Percentiles rank a stretch among this genome's conserved stretches.
Conservation (phyloP, 2,797 vertebrate species). For the Furcifer pardalis region DNA sequence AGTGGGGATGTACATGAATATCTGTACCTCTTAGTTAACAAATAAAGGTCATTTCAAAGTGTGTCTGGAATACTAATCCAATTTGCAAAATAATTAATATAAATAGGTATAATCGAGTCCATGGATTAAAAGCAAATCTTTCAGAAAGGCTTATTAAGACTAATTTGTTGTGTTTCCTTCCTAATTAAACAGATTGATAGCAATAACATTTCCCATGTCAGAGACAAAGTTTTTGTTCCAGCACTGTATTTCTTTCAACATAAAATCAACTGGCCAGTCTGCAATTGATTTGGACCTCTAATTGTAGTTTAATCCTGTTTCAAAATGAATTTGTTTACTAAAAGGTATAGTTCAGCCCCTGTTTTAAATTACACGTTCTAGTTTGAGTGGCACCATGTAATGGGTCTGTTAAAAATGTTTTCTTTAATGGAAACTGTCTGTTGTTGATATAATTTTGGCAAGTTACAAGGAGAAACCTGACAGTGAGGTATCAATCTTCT, state of each 20-base stretch:
- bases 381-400: background rate
- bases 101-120: constrained; percentile 62
- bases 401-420: background rate
- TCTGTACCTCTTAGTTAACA: constrained; percentile 22
- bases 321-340: constrained; percentile 10
- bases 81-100: constrained; percentile 40
- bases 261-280: constrained; percentile 15
- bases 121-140: constrained; percentile 64
- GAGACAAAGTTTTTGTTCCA: constrained; percentile 42
- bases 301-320: constrained; percentile 13
- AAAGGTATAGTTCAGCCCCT: background rate
- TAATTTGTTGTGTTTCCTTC: constrained; percentile 67
- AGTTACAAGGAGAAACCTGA: too few relatives aligned
- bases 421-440: background rate
- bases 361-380: background rate
- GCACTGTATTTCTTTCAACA: constrained; percentile 3
- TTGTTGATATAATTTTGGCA: background rate
- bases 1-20: background rate
- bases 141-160: constrained; percentile 65
- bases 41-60: constrained; percentile 39
- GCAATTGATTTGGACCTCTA: constrained; percentile 11
- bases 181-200: constrained; percentile 72
- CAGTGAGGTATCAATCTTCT: too few relatives aligned
- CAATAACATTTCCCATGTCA: constrained; percentile 54
- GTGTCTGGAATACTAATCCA: constrained; percentile 42